phyloP scores from a whole-genome alignment of 2,888 invertebrate species.

The Mythimna impura region DNA sequence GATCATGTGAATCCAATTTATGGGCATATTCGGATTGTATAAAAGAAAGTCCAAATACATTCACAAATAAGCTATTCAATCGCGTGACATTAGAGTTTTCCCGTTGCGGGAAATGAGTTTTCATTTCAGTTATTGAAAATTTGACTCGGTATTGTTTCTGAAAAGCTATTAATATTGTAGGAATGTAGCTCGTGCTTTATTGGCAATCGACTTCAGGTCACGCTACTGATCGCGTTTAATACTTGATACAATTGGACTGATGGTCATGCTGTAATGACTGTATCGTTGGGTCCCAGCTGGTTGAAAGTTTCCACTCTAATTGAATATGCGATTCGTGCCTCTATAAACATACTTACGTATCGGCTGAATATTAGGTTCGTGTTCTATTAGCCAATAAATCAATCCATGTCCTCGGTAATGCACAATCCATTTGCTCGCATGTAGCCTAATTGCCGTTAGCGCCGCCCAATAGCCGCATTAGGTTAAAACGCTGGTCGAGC shows the following conservation, averaged over 20 bases:
- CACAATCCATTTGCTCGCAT: constrained; percentile 89
- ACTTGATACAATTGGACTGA: constrained; percentile 72
- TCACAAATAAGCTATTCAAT: constrained; percentile 73
- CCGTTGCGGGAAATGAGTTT: constrained; percentile 74
- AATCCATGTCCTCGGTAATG: constrained; percentile 88
- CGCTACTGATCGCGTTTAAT: constrained; percentile 79
- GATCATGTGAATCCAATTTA: constrained; percentile 79
- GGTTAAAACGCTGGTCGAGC: constrained; percentile 79
- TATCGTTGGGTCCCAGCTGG: constrained; percentile 77
- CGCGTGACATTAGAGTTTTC: constrained; percentile 76
- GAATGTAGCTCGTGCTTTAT: constrained; percentile 70
- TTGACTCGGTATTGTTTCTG: constrained; percentile 71
- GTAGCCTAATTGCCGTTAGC: constrained; percentile 89
- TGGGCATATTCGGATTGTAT: constrained; percentile 70
- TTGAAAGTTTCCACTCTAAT: constrained; percentile 48
- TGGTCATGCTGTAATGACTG: constrained; percentile 81
- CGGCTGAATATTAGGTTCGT: constrained; percentile 61
- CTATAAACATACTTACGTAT: constrained; percentile 13
- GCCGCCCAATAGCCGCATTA: constrained; percentile 89
- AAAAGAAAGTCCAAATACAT: constrained; percentile 69
- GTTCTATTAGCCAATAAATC: constrained; percentile 84
- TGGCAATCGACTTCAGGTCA: constrained; percentile 78
- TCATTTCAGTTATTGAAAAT: constrained; percentile 75
- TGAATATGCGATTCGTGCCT: constrained; percentile 71
- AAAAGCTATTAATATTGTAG: constrained; percentile 78